Evolutionary conservation across 2,797 vertebrate genomes (phyloP), one percentile per base, ranked within the genome.

Genomic region (Acanthurus lineatus): DNA sequence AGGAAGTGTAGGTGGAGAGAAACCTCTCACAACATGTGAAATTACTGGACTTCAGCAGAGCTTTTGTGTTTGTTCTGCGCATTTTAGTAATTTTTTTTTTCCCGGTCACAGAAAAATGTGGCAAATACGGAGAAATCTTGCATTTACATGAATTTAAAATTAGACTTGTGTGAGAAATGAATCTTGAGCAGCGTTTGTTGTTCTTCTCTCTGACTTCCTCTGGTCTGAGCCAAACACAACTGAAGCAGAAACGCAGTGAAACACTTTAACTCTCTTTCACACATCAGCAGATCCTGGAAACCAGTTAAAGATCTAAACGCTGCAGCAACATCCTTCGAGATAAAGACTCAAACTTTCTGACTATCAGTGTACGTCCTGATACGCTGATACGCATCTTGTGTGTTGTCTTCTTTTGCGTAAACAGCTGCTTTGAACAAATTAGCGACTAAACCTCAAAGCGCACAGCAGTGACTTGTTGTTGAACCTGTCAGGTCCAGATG

Each of bases 1-100:
- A 69, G 51, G 25, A 25, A 72, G 40, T 69, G 44, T 59, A 53
- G 65, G 68, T 49, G 67, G 48, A 69, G 47, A 76, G 40, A 58
- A 53, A 73, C 42, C 15, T 48, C 51, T 38, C 17, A 78, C 9
- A 63, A 53, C 56, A 73, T 28, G 44, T 65, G 12, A 53, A 72
- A 54, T 66, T 69, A 76, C 38, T 51, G 67, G 5, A 16, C 5
- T 32, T 5, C 8, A 52, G 10, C 9, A 12, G 0, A 14, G 61
- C 45, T 25, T 44, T 45, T 45, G n/a, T 58, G 44, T 20, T 52
- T 44, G 6, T 65, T 3, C 5, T 44, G 19, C 20, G 14, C n/a
- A n/a, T 38, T 40, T 48, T 58, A 15, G 6, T 5, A 12, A 14
- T 44, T 49, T 54, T 32, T 32, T 32, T 32, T 32, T 32, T 32